These are phyloP conservation scores for Mormyrus proboscirostris DNA, from an alignment of 2,797 vertebrate species.

Conservation along the genomic window DNA sequence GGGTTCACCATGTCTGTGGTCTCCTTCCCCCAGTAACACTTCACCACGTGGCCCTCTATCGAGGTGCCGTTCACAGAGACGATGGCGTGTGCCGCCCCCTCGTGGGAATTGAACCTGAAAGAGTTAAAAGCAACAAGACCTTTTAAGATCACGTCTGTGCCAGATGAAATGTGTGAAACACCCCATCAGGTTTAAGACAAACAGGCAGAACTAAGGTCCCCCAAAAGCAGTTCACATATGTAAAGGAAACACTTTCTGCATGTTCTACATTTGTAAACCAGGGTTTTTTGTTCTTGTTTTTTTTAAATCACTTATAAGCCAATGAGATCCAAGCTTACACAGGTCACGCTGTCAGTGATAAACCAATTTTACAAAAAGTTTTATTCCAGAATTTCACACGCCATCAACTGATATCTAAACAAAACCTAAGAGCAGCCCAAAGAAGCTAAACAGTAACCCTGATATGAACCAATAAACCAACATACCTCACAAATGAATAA, in stretches of 20 bases:
- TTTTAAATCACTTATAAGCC: neutral
- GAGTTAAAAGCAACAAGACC: neutral
- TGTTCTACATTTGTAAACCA: neutral
- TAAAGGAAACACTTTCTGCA: neutral
- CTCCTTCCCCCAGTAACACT: conserved; percentile 98
- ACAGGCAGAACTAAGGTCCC: neutral
- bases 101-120: conserved; percentile 85
- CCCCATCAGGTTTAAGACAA: neutral
- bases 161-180: neutral
- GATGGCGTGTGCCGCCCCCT: conserved; percentile 92
- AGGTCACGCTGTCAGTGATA: neutral
- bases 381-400: neutral
- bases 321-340: neutral
- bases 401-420: neutral
- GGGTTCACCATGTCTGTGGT: conserved; percentile 85
- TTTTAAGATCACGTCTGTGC: neutral
- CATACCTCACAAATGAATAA: conserved; percentile 92
- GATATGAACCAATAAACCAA: neutral
- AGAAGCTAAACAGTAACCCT: neutral
- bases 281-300: neutral
- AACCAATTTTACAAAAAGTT: neutral
- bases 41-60: conserved; percentile 90
- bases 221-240: neutral
- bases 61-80: conserved; percentile 92
- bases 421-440: neutral